Evolutionary conservation across 2,888 invertebrate genomes (phyloP), one percentile per base, ranked within the genome.

Genomic region (Drosophila heteroneura): DNA sequence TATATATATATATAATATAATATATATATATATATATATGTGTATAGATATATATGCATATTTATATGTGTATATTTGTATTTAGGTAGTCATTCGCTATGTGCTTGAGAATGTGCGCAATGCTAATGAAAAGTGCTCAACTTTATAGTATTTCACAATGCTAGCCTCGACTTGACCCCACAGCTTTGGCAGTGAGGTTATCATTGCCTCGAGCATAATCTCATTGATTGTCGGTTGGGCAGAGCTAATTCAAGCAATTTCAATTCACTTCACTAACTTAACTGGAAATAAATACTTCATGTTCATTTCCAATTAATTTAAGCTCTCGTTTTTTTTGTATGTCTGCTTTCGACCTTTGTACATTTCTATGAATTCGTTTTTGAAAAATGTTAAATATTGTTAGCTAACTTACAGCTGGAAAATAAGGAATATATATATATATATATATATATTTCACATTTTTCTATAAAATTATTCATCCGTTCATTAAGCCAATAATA

Each of bases 151-250:
- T 44, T 61, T 52, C 22, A 33, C 32, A 47, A 60, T n/a, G 63
- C 22, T 47, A 37, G 57, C 44, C 51, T 52, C 58, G 59, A 56
- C 51, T 66, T 67, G 66, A 74, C 59, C 73, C 59, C 57, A 26
- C 16, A 12, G 37, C 56, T 57, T 19, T 22, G 39, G n/a, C 33
- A 33, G 60, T 64, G 37, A 69, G 78, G 78, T 78, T 78, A 78
- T 78, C 78, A 76, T 26, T 16, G 41, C 49, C 56, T 22, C 54
- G 28, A 47, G 32, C 64, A 39, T 41, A 64, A 76, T 76, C 79
- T 63, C 49, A 49, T 53, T 57, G 56, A 62, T 57, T 56, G 58
- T 74, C 56, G 47, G 37, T 19, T 47, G n/a, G 41, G 53, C 64
- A 30, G 33, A 62, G 64, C 64, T 22, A 53, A 57, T 56, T 59